A percentile compares a stretch with the other conserved stretches of the same genome.
Evolutionary conservation across 2,113 vertebrate species (phyloP).

Genomic region (Eolophus roseicapilla): DNA sequence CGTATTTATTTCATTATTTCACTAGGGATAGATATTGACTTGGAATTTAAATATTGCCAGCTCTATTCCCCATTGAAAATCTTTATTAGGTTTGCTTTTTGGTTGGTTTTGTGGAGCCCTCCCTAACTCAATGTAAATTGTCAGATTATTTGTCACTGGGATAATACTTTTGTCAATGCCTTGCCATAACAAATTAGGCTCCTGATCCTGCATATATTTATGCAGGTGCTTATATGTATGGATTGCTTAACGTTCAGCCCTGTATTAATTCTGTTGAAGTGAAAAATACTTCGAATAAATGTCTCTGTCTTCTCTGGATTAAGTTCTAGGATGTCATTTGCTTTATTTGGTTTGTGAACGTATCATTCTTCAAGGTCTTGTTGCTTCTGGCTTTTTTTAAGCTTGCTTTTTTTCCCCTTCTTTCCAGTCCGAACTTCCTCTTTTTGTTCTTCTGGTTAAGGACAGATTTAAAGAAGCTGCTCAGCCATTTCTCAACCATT

Average conservation of each 20-base stretch:
- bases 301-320: neutral
- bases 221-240: constrained; percentile 12
- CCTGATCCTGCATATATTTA: constrained; percentile 46
- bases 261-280: neutral
- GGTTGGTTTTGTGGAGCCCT: constrained; percentile 6
- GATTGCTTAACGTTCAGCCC: neutral
- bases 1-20: constrained; percentile 30
- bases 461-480: constrained; percentile 14
- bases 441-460: neutral
- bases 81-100: constrained; percentile 27
- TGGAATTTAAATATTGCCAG: constrained; percentile 17
- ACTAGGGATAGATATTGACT: neutral
- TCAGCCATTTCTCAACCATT: constrained; percentile 46
- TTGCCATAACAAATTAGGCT: constrained; percentile 29
- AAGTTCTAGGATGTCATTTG: neutral
- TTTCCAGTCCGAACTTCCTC: neutral
- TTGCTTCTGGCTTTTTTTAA: neutral
- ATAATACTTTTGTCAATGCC: constrained; percentile 49
- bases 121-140: constrained; percentile 13
- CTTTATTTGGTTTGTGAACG: constrained; percentile 1
- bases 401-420: rapidly evolving
- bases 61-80: constrained; percentile 35
- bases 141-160: constrained; percentile 37
- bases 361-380: neutral
- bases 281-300: neutral